Evolutionary conservation across 2,113 vertebrate species (phyloP).

Genomic region (Heliornis fulica): DNA sequence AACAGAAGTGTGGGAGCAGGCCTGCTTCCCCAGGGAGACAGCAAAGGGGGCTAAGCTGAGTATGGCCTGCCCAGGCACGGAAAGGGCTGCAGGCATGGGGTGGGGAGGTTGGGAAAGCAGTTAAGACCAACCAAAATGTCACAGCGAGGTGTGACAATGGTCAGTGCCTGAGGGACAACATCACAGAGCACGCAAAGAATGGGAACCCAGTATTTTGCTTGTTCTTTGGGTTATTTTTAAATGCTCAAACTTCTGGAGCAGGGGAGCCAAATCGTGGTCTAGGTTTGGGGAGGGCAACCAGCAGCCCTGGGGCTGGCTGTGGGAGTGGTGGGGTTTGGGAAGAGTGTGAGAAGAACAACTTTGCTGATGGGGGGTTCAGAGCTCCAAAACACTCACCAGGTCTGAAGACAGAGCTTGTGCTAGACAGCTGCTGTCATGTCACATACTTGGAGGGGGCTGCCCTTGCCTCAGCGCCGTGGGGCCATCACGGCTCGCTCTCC

Average conservation of each 20-base stretch:
- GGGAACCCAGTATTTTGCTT: background rate
- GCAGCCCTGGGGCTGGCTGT: background rate
- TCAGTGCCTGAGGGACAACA: background rate
- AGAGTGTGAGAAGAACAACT: background rate
- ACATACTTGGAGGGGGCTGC: background rate
- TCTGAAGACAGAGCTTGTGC: background rate
- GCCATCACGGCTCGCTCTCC: background rate
- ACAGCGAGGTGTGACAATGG: background rate
- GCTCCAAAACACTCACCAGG: background rate
- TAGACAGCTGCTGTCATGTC: fast-evolving
- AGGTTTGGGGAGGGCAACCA: background rate
- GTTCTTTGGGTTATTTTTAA: background rate
- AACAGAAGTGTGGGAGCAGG: background rate
- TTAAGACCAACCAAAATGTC: background rate
- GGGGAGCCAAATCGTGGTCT: fast-evolving
- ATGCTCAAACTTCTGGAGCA: background rate
- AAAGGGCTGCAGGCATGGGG: background rate
- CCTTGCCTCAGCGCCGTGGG: no score
- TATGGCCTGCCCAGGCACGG: background rate
- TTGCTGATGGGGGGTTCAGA: background rate
- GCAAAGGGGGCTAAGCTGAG: background rate
- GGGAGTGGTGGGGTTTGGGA: background rate
- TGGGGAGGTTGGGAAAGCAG: background rate
- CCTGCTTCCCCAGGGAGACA: background rate
- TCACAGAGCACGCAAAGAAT: fast-evolving